Percentiles rank a stretch among this genome's conserved stretches.
Evolutionary conservation across 1,140 invertebrate species (phyloP).

Genomic region (Drosophila watanabei): DNA sequence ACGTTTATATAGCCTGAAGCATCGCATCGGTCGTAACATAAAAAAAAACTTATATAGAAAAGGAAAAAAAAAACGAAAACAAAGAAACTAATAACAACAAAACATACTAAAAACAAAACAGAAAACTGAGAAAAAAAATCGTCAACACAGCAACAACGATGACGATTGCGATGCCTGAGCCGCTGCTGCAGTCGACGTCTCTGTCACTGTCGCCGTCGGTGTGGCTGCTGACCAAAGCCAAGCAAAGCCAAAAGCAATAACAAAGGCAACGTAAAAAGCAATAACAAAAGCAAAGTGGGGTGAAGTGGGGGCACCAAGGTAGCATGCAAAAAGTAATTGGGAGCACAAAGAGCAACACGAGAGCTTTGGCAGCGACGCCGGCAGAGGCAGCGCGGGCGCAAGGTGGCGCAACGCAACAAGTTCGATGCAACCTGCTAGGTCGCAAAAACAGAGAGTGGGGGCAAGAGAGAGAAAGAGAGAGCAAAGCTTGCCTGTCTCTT

Average conservation of each 20-base stretch:
- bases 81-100: constrained; percentile 39
- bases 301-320: constrained; percentile 80
- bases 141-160: constrained; percentile 64
- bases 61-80: constrained; percentile 29
- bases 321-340: constrained; percentile 82
- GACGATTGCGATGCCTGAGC: constrained; percentile 54
- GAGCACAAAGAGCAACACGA: constrained; percentile 76
- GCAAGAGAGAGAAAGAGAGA: constrained; percentile 1
- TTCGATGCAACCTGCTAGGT: constrained; percentile 76
- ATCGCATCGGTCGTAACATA: constrained; percentile 32
- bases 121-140: constrained; percentile 41
- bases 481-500: constrained; percentile 16
- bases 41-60: constrained; percentile 23
- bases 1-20: constrained; percentile 57
- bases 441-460: not conserved
- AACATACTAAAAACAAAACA: constrained; percentile 27
- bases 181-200: constrained; percentile 12
- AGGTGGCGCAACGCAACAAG: constrained; percentile 76
- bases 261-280: constrained; percentile 25
- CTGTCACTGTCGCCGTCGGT: constrained; percentile 4
- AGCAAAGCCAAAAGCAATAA: constrained; percentile 46
- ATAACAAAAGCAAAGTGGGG: constrained; percentile 50
- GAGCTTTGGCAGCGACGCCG: constrained; percentile 29
- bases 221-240: constrained; percentile 46
- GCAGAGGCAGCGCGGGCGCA: constrained; percentile 49